A percentile compares a stretch with the other conserved stretches of the same genome.
Evolutionary conservation across 2,113 vertebrate species (phyloP).

Genomic region (Stictonetta naevosa): DNA sequence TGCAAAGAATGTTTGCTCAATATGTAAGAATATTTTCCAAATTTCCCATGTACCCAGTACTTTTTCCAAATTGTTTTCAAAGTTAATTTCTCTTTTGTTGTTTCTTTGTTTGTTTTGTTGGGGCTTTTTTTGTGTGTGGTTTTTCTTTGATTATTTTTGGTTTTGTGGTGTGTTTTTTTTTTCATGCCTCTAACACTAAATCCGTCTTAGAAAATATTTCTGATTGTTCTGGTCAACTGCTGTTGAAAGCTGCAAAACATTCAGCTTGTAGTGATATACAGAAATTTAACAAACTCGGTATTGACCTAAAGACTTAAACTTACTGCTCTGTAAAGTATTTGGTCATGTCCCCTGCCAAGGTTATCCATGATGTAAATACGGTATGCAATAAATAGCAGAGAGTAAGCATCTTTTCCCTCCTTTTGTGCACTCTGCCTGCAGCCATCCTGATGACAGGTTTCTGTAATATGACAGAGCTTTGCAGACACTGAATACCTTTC

Average conservation of each 20-base stretch:
- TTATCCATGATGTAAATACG: not conserved
- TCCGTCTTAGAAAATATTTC: not conserved
- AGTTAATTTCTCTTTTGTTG: not conserved
- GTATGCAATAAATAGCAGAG: not conserved
- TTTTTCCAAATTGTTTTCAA: not conserved
- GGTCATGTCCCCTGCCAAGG: not conserved
- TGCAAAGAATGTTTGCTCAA: not conserved
- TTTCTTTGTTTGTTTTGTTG: not conserved
- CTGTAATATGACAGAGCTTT: not conserved
- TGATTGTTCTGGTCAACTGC: not conserved
- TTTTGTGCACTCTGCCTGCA: not conserved
- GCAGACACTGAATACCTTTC: not conserved
- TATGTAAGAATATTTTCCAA: not conserved
- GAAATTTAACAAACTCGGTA: not conserved
- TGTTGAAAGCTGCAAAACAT: not conserved
- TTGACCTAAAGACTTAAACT: not conserved
- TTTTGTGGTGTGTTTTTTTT: not conserved
- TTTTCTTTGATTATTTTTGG: not conserved
- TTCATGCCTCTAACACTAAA: not conserved
- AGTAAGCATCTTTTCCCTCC: not conserved
- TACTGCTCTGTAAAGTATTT: not conserved
- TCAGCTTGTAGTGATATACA: fast-evolving
- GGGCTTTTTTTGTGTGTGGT: no score
- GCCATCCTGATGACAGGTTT: fast-evolving
- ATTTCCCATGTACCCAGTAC: not conserved